Base-by-base conservation (phyloP, 2,113 vertebrate species). In the Elaphurus davidianus region DNA sequence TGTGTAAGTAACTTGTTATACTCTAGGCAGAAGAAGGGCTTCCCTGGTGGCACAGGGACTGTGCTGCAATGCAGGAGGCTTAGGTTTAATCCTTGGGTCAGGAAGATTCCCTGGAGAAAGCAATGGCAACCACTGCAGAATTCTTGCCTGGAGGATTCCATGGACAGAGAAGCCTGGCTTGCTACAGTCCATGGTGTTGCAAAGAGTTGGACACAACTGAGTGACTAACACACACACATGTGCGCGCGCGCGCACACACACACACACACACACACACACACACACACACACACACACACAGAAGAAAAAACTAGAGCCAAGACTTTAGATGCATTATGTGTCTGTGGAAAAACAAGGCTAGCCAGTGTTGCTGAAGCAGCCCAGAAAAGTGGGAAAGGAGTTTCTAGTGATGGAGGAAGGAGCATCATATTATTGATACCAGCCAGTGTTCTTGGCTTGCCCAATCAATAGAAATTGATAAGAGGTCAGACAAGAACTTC, bases 341-440 rank as follows among this genome's bases (percentile, higher is more conserved):
- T 91, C 85, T 87, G 52, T 96, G 64, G 11, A 86, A 87, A 28
- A 96, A 47, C 36, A 89, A 50, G 57, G 19, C 7, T 23, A 21
- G 28, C 25, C 14, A 33, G 0, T 43, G 2, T 79, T 62, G 43
- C 16, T 86, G 21, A 15, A 91, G 16, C 79, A 85, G 55, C 9
- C 25, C 9, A 87, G 30, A 57, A 11, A 30, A 55, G 2, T 67
- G 5, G 5, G 36, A 93, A 5, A 67, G 64, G 40, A 86, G 5
- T 33, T 64, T 67, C 30, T 12, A 12, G 30, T 95, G 67, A 87
- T 45, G 7, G 9, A 76, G 3, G 25, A 7, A 57, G 12, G 1
- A 23, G 52, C 30, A 55, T 87, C 7, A 23, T 76, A 5, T 82
- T 52, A 82, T 4, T n/a, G 79, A 52, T 21, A n/a, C 47, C 47